Evolutionary conservation across 2,797 vertebrate species (phyloP).

Genomic region (Eremophila alpestris): DNA sequence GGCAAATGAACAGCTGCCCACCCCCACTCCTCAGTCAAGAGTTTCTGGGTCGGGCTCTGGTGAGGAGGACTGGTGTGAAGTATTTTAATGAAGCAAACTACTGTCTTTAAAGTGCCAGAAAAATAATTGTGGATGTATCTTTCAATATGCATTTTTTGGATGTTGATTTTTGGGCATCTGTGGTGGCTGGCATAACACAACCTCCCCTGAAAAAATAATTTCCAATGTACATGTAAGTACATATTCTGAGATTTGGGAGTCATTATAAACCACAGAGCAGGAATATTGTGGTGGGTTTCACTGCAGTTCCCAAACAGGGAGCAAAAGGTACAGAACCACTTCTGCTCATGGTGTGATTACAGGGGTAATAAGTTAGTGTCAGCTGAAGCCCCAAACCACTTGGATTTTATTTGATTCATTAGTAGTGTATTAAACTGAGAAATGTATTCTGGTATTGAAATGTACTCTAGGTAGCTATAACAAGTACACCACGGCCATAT

Average conservation of each 20-base stretch:
- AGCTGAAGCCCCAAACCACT: constrained; percentile 17
- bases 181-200: neutral
- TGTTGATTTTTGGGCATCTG: neutral
- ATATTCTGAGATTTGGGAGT: neutral
- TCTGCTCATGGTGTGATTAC: neutral
- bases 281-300: neutral
- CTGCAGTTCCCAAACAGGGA: neutral
- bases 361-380: constrained; percentile 1
- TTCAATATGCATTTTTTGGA: neutral
- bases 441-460: constrained; percentile 50
- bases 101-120: neutral
- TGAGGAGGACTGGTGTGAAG: neutral
- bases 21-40: neutral
- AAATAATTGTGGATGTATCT: neutral
- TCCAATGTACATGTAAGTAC: neutral
- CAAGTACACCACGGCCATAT: constrained; percentile 7
- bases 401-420: constrained; percentile 41
- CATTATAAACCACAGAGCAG: neutral
- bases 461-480: constrained; percentile 29
- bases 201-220: neutral
- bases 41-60: neutral
- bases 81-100: neutral
- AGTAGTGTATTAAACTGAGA: constrained; percentile 32
- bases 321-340: neutral
- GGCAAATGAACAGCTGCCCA: rapidly evolving